These are phyloP conservation scores for Candoia aspera DNA, from an alignment of 2,113 vertebrate genomes.

Conservation along the genomic window DNA sequence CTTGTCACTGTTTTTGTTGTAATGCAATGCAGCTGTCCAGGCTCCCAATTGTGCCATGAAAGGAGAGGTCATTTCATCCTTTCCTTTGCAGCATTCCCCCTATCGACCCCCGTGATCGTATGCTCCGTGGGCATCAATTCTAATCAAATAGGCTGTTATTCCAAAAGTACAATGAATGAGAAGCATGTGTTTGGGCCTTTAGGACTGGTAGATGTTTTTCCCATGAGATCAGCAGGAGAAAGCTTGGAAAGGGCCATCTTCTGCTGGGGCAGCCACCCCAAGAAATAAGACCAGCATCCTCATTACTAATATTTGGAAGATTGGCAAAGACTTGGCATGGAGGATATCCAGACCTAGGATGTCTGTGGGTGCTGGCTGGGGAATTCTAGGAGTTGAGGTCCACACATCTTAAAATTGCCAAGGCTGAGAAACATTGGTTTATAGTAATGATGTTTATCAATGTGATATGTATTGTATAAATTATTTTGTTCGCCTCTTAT, in stretches of 20 bases:
- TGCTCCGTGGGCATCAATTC: neutral
- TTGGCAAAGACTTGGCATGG: neutral
- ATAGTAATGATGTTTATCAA: conserved; percentile 3
- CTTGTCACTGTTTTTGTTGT: neutral
- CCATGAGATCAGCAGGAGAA: too few relatives aligned
- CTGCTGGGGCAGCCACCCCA: too few relatives aligned
- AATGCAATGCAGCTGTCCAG: neutral
- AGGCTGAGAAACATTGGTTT: too few relatives aligned
- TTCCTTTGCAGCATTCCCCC: neutral
- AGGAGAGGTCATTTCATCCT: neutral
- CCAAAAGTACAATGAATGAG: neutral
- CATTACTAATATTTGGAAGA: conserved; percentile 39
- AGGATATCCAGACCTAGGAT: too few relatives aligned
- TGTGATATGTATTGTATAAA: accelerated
- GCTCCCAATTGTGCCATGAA: neutral
- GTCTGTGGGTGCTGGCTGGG: neutral
- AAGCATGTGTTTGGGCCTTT: neutral
- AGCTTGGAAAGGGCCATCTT: neutral
- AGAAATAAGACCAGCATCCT: too few relatives aligned
- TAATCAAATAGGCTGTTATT: neutral
- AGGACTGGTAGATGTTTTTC: neutral
- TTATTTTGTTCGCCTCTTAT: too few relatives aligned
- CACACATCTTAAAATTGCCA: too few relatives aligned
- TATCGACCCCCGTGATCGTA: neutral
- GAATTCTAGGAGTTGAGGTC: too few relatives aligned